Conservation (phyloP, 2,888 invertebrate genomes). For the Heteropelma amictum region DNA sequence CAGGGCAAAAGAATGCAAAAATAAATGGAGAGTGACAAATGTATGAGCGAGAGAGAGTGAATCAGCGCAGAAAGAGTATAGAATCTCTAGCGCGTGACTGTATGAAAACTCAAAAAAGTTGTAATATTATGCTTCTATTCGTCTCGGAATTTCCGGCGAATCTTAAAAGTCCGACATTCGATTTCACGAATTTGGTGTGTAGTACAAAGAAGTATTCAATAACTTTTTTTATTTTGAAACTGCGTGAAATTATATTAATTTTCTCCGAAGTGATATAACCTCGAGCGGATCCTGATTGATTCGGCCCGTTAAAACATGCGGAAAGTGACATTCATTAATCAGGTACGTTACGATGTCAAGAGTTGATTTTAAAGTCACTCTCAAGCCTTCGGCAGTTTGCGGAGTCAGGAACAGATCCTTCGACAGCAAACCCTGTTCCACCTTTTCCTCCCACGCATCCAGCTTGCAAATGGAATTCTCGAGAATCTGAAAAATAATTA, state of each 20-base stretch:
- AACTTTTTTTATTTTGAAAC: neutral
- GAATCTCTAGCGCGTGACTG: no score
- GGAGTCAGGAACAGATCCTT: slow-evolving; percentile 44
- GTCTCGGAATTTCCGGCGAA: no score
- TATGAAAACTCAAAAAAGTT: no score
- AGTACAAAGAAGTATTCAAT: neutral
- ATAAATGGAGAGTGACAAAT: neutral
- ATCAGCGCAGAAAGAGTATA: no score
- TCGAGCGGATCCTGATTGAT: slow-evolving; percentile 45
- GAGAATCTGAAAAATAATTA: slow-evolving; percentile 34
- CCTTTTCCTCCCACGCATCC: slow-evolving; percentile 50
- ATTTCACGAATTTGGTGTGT: neutral
- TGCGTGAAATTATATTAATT: neutral
- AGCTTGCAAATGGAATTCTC: slow-evolving; percentile 43
- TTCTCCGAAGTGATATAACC: slow-evolving; percentile 14
- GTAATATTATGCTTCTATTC: no score
- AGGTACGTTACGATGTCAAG: slow-evolving; percentile 40
- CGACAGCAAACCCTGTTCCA: slow-evolving; percentile 33
- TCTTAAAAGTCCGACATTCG: no score
- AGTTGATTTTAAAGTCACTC: slow-evolving; percentile 49
- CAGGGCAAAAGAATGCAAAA: neutral
- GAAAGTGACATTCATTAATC: slow-evolving; percentile 13
- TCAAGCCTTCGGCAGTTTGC: slow-evolving; percentile 47
- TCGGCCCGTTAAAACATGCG: slow-evolving; percentile 29
- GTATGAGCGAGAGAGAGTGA: no score